Conservation (phyloP, 2,113 vertebrate species). For the Noctilio leporinus region DNA sequence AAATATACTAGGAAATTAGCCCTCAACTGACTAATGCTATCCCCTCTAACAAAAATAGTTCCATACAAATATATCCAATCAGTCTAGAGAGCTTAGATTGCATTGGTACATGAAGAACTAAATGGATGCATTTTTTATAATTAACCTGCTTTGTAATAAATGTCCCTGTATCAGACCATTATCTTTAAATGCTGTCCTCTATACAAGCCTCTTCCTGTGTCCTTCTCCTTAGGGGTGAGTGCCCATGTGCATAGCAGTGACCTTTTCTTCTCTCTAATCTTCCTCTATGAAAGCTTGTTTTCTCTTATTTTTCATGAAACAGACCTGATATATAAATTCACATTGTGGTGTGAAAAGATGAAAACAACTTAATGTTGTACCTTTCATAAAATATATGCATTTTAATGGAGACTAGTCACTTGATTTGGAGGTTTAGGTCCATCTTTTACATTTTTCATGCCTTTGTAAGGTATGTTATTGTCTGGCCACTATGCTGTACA, state of each 20-base stretch:
- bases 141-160: constrained; percentile 46
- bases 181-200: constrained; percentile 43
- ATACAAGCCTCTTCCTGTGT: neutral
- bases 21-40: constrained; percentile 2
- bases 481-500: neutral
- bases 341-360: constrained; percentile 1
- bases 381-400: constrained; percentile 33
- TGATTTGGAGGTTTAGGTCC: neutral
- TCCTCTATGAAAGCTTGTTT: constrained; percentile 34
- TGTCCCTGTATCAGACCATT: constrained; percentile 18
- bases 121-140: constrained; percentile 12
- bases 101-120: constrained; percentile 33
- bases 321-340: constrained; percentile 28
- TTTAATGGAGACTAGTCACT: constrained; percentile 35
- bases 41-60: constrained; percentile 33
- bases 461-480: neutral
- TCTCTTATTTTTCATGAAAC: constrained; percentile 42
- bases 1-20: constrained; percentile 58
- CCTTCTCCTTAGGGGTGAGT: neutral
- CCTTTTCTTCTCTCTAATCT: constrained; percentile 38
- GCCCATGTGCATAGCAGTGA: neutral
- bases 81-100: constrained; percentile 12
- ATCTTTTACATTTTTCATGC: neutral
- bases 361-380: constrained; percentile 12
- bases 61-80: constrained; percentile 25